Percentiles rank a stretch among this genome's conserved stretches.
These are phyloP conservation scores for Platycnemis pennipes DNA, from an alignment of 2,888 invertebrate species.

Conservation along the genomic window DNA sequence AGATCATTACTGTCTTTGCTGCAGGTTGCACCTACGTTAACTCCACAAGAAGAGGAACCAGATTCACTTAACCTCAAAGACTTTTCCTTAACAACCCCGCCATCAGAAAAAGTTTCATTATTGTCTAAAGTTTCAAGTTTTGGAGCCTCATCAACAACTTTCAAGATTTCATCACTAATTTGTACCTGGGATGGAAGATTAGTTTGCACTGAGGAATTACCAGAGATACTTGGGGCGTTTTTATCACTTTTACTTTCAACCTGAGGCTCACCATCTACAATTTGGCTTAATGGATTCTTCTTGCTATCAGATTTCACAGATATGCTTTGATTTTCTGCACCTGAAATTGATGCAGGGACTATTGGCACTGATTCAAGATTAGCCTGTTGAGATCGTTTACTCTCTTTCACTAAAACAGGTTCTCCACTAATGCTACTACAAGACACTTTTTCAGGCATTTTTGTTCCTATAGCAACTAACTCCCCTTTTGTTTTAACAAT, in stretches of 20 bases:
- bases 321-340: constrained; percentile 12
- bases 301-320: not conserved
- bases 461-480: not conserved
- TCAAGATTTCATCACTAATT: constrained; percentile 23
- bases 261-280: not conserved
- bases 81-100: not conserved
- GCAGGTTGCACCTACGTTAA: not conserved
- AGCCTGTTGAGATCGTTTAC: constrained; percentile 39
- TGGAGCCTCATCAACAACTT: not conserved
- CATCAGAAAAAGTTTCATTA: constrained; percentile 29
- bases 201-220: not conserved
- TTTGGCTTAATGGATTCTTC: not conserved
- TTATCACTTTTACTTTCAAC: not conserved
- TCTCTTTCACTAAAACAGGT: not conserved
- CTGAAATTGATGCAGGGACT: not conserved
- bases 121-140: constrained; percentile 33
- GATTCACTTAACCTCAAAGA: not conserved
- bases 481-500: constrained; percentile 7
- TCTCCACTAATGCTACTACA: not conserved
- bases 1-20: constrained; percentile 29
- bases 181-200: constrained; percentile 45
- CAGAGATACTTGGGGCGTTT: not conserved
- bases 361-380: constrained; percentile 24
- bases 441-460: constrained; percentile 9
- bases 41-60: not conserved